Percentiles rank a stretch among this genome's conserved stretches.
Conservation (phyloP, 2,113 vertebrate species). For the Silurus asotus region DNA sequence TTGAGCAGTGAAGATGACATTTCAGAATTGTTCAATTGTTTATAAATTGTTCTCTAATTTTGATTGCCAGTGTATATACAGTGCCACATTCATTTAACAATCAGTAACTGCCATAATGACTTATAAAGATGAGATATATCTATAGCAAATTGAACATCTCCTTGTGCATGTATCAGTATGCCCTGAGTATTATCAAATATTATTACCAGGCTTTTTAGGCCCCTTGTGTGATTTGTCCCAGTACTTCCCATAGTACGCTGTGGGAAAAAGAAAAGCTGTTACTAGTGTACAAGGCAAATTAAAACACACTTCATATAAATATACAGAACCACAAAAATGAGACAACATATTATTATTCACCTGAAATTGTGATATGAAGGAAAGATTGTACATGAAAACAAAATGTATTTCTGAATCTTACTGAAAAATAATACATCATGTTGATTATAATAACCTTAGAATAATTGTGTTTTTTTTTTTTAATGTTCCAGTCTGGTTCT, state of each 20-base stretch:
- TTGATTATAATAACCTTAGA: not conserved
- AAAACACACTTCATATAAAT: conserved; percentile 8
- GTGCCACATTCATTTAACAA: not conserved
- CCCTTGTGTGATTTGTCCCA: conserved; percentile 58
- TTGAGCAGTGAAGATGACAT: too few relatives aligned
- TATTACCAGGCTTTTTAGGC: conserved; percentile 68
- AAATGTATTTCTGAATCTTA: not conserved
- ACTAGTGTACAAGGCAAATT: conserved; percentile 30
- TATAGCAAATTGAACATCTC: not conserved
- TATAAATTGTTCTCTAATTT: too few relatives aligned
- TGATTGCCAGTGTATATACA: too few relatives aligned
- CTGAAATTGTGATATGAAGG: not conserved
- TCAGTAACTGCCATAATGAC: not conserved
- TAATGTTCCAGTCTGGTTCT: not conserved
- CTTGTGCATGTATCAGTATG: not conserved
- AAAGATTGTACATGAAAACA: not conserved
- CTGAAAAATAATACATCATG: conserved; percentile 16
- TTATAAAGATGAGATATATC: too few relatives aligned
- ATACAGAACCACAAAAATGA: conserved; percentile 15
- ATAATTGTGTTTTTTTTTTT: not conserved
- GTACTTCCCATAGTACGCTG: conserved; percentile 62
- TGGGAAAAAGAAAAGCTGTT: conserved; percentile 63
- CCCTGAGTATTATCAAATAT: conserved; percentile 43
- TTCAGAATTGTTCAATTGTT: too few relatives aligned
- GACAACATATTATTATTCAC: not conserved